These are phyloP conservation scores for Ophion obscuratus DNA, from an alignment of 2,888 invertebrate genomes.

Conservation along the genomic window DNA sequence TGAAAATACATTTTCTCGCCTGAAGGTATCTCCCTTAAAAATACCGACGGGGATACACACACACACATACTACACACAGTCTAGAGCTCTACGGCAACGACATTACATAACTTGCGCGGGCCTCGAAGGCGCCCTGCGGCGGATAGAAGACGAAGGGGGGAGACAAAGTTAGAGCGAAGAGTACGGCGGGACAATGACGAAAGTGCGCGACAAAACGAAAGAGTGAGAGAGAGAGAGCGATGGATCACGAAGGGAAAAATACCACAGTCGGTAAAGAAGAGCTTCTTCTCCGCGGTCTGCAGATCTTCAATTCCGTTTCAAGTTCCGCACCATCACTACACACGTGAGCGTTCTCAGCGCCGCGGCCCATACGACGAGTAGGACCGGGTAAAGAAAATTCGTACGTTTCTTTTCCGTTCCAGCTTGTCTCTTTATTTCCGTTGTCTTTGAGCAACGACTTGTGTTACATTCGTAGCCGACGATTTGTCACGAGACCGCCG, in stretches of 20 bases:
- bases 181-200: background rate
- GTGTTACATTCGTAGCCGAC: conserved; percentile 7
- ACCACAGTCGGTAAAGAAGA: conserved; percentile 58
- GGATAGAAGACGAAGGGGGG: conserved; percentile 11
- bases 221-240: conserved; percentile 15
- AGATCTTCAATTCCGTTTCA: conserved; percentile 25
- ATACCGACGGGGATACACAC: conserved; percentile 38
- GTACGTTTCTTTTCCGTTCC: background rate
- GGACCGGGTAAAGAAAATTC: background rate
- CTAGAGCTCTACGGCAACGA: conserved; percentile 45
- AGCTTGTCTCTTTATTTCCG: background rate
- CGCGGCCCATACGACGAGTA: background rate
- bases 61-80: background rate
- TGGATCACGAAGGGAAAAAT: conserved; percentile 4
- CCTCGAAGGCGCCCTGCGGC: conserved; percentile 29
- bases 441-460: conserved; percentile 19
- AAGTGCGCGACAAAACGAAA: background rate
- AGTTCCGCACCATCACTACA: conserved; percentile 20
- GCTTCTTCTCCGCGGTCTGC: conserved; percentile 37
- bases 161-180: background rate
- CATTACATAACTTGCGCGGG: conserved; percentile 60
- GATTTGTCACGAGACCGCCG: conserved; percentile 62
- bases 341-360: background rate
- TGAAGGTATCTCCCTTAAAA: conserved; percentile 1
- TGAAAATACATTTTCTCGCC: too few relatives aligned